A percentile compares a stretch with the other conserved stretches of the same genome.
Conservation (phyloP, 2,888 invertebrate species). For the Stenchaetothrips biformis region DNA sequence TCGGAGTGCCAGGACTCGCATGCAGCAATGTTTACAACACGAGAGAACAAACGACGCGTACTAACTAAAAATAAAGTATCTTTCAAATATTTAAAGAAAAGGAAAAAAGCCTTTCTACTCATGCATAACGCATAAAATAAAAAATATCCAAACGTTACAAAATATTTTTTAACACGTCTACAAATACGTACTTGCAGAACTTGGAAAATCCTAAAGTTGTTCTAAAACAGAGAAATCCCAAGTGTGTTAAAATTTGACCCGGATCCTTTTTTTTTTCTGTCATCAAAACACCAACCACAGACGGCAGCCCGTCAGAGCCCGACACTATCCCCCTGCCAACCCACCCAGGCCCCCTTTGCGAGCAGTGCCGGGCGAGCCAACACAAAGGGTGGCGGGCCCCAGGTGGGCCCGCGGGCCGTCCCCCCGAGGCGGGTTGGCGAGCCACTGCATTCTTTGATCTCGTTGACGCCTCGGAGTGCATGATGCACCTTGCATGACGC, state of each 20-base stretch:
- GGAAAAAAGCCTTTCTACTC: neutral
- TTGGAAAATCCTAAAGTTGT: constrained; percentile 20
- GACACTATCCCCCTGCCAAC: no score
- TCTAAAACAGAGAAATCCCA: constrained; percentile 9
- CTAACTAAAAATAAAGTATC: neutral
- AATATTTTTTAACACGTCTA: neutral
- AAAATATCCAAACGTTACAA: neutral
- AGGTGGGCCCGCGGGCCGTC: neutral
- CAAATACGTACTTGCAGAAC: constrained; percentile 11
- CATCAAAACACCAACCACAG: no score
- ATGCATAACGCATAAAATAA: neutral
- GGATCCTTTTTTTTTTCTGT: no score
- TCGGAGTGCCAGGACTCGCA: no score
- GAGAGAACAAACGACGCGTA: neutral
- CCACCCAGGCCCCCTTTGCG: no score
- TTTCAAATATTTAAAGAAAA: neutral
- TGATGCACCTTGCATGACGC: neutral
- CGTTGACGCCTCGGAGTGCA: neutral
- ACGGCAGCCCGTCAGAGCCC: no score
- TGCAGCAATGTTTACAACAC: no score
- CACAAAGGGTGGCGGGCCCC: no score
- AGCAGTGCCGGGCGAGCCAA: neutral
- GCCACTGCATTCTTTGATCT: no score
- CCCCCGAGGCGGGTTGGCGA: no score
- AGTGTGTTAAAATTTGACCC: no score